Base-by-base conservation (phyloP, 2,888 invertebrate species). In the Brenthis daphne region DNA sequence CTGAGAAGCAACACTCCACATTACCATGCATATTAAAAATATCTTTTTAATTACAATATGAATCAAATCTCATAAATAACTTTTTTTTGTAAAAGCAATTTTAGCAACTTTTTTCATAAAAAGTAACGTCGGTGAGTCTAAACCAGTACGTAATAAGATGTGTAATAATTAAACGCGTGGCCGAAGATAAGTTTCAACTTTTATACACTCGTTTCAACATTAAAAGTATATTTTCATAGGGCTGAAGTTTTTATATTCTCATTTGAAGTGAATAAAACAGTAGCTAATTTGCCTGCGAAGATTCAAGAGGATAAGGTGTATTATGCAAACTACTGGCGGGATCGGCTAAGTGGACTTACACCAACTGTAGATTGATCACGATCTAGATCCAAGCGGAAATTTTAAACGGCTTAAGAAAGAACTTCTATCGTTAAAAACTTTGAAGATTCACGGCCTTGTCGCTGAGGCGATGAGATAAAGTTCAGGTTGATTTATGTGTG, bases 401-500 rank as follows among this genome's bases (percentile, higher is more conserved):
- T 80, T 78, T 70, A 77, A 80, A 79, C 77, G 80, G 82, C 85
- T 84, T 80, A 81, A 78, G 81, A 79, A 76, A 78, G 77, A 87
- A 89, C 83, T 89, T 88, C 79, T 80, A 84, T 85, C 86, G 87
- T 87, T 88, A 87, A 77, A 69, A 87, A 87, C 80, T 85, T 88
- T 86, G 85, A 83, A 85, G 83, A 83, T 87, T 84, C 82, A 82
- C 80, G 82, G 81, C 80, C 82, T 80, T 77, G 48, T 24, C 55
- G 76, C 77, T 76, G 79, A 56, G 50, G 77, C 70, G 76, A 77
- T 79, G 75, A 79, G 83, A 81, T 82, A 81, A 82, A 83, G 82
- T 74, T 82, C 81, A 81, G 83, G 80, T 84, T 85, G 85, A 86
- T 86, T 84, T 86, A 86, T 83, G 82, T 71, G 70, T 73, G 71